These are phyloP conservation scores for Hestina assimilis DNA, from an alignment of 1,140 invertebrate species.

Conservation along the genomic window DNA sequence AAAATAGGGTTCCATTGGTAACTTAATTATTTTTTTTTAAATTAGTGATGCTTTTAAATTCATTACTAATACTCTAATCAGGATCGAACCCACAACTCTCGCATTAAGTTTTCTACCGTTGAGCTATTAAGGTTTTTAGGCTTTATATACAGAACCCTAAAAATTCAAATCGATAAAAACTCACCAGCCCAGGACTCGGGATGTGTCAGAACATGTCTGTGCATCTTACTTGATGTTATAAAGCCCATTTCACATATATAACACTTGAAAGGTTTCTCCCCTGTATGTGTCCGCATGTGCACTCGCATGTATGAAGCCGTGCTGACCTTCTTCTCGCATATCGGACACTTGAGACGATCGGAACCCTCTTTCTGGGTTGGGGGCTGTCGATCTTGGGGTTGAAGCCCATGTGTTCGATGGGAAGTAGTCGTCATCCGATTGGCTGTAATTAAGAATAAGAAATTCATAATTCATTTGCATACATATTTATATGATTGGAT, in stretches of 20 bases:
- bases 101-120: too few species aligned
- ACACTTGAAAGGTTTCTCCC: slow-evolving; percentile 85
- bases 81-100: too few species aligned
- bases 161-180: too few species aligned
- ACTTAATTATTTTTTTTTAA: too few species aligned
- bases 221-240: slow-evolving; percentile 80
- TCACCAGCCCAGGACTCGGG: slow-evolving; percentile 39
- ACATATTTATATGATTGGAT: neutral
- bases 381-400: slow-evolving; percentile 33
- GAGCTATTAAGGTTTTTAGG: too few species aligned
- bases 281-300: slow-evolving; percentile 80
- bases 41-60: too few species aligned
- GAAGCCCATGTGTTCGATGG: slow-evolving; percentile 55
- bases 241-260: slow-evolving; percentile 85
- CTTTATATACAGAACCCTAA: too few species aligned
- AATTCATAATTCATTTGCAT: neutral
- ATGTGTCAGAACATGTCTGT: slow-evolving; percentile 59
- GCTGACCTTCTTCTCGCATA: slow-evolving; percentile 53
- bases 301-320: slow-evolving; percentile 58
- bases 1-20: too few species aligned
- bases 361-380: slow-evolving; percentile 10
- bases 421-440: slow-evolving; percentile 61
- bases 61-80: too few species aligned
- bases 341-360: slow-evolving; percentile 28
- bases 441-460: slow-evolving; percentile 25